Conservation (phyloP, 1,140 invertebrate species). For the Eubasilissa regina region DNA sequence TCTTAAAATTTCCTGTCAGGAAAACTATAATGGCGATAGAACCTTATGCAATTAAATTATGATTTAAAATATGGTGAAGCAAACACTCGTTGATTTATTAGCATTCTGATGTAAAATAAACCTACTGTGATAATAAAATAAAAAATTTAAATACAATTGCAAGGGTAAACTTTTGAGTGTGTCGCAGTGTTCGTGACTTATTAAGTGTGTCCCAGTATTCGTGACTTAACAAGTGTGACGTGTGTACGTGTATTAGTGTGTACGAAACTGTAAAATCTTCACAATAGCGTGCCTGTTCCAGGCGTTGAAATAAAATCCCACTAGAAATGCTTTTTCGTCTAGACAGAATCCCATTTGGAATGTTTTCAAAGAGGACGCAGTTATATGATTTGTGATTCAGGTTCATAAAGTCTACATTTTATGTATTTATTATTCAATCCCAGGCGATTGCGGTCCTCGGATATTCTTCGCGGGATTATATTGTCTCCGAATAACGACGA, state of each 20-base stretch:
- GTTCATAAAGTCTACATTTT: slow-evolving; percentile 11
- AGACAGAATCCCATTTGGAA: slow-evolving; percentile 41
- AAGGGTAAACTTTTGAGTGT: too few relatives aligned
- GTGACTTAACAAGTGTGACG: not conserved
- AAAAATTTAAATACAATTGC: too few relatives aligned
- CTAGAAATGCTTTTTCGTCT: slow-evolving; percentile 35
- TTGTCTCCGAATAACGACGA: too few relatives aligned
- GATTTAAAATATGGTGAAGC: too few relatives aligned
- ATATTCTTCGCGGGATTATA: too few relatives aligned
- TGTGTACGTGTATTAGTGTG: not conserved
- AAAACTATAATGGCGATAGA: too few relatives aligned
- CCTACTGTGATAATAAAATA: too few relatives aligned
- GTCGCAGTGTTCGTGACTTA: not conserved
- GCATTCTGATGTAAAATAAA: too few relatives aligned
- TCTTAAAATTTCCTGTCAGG: too few relatives aligned
- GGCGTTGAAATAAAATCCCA: slow-evolving; percentile 22
- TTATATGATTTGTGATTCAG: slow-evolving; percentile 16
- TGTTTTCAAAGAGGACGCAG: slow-evolving; percentile 33
- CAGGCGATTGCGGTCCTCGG: not conserved
- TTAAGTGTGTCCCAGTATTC: not conserved
- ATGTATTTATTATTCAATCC: slow-evolving; percentile 15
- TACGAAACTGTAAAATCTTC: not conserved
- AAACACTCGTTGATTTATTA: too few relatives aligned
- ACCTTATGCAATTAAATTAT: too few relatives aligned
- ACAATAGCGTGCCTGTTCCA: slow-evolving; percentile 19